Evolutionary conservation across 2,888 invertebrate species (phyloP).

Genomic region (Erebia ligea): DNA sequence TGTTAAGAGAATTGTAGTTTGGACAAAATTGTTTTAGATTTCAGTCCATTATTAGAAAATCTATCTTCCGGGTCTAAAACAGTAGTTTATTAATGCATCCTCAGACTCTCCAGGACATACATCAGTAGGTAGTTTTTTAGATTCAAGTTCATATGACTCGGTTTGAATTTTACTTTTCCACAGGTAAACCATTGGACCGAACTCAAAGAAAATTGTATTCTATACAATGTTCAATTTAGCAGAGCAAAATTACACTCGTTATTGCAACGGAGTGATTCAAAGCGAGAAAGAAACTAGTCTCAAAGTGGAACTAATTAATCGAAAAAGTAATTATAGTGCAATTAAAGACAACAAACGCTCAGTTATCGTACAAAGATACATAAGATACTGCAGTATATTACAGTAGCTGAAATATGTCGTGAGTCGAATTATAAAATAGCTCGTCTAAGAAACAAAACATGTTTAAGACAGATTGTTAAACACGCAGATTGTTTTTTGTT

Average conservation of each 20-base stretch:
- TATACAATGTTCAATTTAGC: not conserved
- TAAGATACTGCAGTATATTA: conserved; percentile 42
- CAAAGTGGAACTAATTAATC: conserved; percentile 42
- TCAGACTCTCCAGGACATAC: too few species aligned
- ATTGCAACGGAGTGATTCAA: conserved; percentile 27
- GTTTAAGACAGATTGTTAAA: not conserved
- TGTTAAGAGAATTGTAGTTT: not conserved
- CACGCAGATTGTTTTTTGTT: too few species aligned
- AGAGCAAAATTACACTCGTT: conserved; percentile 31
- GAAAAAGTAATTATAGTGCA: conserved; percentile 48
- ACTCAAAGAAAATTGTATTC: not conserved
- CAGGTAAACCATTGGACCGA: too few species aligned
- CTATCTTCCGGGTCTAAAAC: too few species aligned
- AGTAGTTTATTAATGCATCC: too few species aligned
- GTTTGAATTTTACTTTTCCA: too few species aligned
- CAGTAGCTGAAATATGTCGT: conserved; percentile 23
- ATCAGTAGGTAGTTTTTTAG: too few species aligned
- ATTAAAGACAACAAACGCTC: conserved; percentile 43
- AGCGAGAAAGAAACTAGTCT: conserved; percentile 30
- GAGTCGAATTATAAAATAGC: too few species aligned
- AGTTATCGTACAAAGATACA: conserved; percentile 30
- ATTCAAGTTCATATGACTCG: too few species aligned
- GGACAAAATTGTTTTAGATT: not conserved
- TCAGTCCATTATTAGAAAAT: not conserved
- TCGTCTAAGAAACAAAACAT: not conserved